Conservation (phyloP, 2,888 invertebrate genomes). For the Volucella zonaria region DNA sequence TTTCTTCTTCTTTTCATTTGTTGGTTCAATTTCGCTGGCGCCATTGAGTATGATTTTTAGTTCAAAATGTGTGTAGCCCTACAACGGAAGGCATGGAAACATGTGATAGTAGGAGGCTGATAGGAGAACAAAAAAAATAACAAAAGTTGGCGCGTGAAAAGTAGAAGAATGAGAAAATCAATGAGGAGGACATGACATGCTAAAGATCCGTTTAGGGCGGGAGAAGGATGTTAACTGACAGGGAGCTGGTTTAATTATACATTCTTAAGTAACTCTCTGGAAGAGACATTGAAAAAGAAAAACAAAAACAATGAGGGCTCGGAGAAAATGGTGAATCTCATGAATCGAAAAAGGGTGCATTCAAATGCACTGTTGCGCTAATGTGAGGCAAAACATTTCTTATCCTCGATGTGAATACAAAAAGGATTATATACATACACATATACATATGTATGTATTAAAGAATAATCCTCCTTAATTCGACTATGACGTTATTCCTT, state of each 20-base stretch:
- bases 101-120: conserved; percentile 11
- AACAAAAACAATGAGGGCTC: neutral
- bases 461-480: no score
- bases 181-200: conserved; percentile 44
- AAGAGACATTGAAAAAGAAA: neutral
- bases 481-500: no score
- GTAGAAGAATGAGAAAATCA: conserved; percentile 44
- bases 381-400: no score
- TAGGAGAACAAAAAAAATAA: neutral
- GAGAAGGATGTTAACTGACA: conserved; percentile 33
- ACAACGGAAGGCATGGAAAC: conserved; percentile 11
- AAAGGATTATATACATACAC: no score
- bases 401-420: no score
- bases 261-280: neutral
- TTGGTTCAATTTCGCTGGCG: conserved; percentile 57
- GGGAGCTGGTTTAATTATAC: conserved; percentile 38
- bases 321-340: neutral
- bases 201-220: conserved; percentile 41
- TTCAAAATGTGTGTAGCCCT: conserved; percentile 38
- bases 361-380: no score
- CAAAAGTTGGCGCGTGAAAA: neutral
- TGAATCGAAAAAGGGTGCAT: neutral
- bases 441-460: no score
- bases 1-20: conserved; percentile 13
- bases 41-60: conserved; percentile 57